A percentile compares a stretch with the other conserved stretches of the same genome.
These are phyloP conservation scores for Gastracanthus pulcherrimus DNA, from an alignment of 2,888 invertebrate genomes.

Conservation along the genomic window DNA sequence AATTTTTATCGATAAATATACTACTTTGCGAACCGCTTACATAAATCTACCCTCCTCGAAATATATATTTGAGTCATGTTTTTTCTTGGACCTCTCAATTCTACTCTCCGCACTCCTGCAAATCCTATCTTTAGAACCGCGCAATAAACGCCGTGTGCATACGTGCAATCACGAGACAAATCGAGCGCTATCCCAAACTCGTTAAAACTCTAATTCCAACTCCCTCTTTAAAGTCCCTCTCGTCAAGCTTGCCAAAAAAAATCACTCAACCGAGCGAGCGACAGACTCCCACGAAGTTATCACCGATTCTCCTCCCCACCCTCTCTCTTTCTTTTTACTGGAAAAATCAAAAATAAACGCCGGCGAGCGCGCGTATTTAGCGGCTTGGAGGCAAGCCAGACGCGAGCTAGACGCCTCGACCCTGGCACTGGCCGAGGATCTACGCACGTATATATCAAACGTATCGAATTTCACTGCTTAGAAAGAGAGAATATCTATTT, in stretches of 20 bases:
- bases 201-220: neutral
- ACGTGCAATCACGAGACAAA: neutral
- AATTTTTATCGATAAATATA: too few species aligned
- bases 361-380: neutral
- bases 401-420: neutral
- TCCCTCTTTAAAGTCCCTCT: neutral
- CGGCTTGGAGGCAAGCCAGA: slow-evolving; percentile 30
- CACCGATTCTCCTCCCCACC: neutral
- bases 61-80: slow-evolving; percentile 20
- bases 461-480: slow-evolving; percentile 15
- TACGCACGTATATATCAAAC: neutral
- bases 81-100: neutral
- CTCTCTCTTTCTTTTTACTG: neutral
- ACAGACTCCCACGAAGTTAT: neutral
- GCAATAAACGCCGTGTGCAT: neutral
- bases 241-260: neutral
- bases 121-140: neutral
- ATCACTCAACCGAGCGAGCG: neutral
- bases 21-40: neutral
- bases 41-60: neutral
- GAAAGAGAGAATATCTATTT: neutral
- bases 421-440: neutral
- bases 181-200: neutral
- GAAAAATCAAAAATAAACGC: slow-evolving; percentile 32
- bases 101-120: neutral